These are phyloP conservation scores for Myiotriccus ornatus DNA, from an alignment of 2,797 vertebrate species.

Conservation along the genomic window DNA sequence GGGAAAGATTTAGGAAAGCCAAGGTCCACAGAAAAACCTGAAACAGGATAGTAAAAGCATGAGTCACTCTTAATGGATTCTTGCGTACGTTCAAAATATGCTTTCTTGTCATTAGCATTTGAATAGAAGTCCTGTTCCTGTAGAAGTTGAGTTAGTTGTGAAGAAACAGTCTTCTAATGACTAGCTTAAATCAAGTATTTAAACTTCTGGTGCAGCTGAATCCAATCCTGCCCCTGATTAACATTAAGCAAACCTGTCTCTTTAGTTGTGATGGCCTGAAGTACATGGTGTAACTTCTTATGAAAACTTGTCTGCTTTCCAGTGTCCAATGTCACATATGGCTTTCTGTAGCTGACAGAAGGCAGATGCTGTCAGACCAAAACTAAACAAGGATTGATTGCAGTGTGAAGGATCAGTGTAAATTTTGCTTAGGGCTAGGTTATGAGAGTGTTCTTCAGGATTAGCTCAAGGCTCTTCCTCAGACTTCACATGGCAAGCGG, in stretches of 20 bases:
- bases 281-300: not conserved
- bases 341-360: conserved; percentile 28
- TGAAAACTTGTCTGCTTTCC: not conserved
- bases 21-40: not conserved
- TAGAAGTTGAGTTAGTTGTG: not conserved
- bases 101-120: not conserved
- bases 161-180: not conserved
- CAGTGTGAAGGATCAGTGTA: not conserved
- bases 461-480: not conserved
- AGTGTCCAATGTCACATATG: not conserved
- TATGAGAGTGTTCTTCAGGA: not conserved
- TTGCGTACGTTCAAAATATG: accelerated
- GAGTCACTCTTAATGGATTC: not conserved
- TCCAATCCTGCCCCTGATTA: not conserved
- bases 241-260: not conserved
- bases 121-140: accelerated
- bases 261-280: not conserved
- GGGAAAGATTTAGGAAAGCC: not conserved
- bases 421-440: not conserved
- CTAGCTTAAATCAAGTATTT: not conserved
- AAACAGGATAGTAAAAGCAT: not conserved
- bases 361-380: not conserved
- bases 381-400: conserved; percentile 33
- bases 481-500: not conserved
- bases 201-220: not conserved